Base-by-base conservation (phyloP, 2,888 invertebrate species). In the Dasysyrphus albostriatus region DNA sequence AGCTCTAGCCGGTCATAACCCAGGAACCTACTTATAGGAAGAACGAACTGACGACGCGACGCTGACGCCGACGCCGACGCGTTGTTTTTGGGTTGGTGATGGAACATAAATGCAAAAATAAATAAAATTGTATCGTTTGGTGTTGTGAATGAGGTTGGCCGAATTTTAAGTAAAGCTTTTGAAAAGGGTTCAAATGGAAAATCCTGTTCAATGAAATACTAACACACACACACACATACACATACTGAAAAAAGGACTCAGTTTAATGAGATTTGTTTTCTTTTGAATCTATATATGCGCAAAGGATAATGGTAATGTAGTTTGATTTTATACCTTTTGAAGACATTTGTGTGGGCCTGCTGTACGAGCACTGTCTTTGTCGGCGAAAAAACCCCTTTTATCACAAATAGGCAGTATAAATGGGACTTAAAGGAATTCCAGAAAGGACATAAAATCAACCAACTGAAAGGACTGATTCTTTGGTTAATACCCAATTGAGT, bases 111-210 rank as follows among this genome's bases (percentile, higher is more conserved):
- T 24, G 24, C n/a, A 70, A 79, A 56, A 74, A 83, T 75, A 83
- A 75, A 83, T 83, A 83, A 61, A 79, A 79, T 79, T 78, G 63
- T 70, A 83, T 79, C 54, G 59, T 77, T 1, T n/a, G 14, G 10
- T 49, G n/a, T 24, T 24, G 2, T 24, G n/a, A n/a, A 29, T 58
- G 24, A 37, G 44, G 61, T 59, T 49, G 61, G 49, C 49, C 44
- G 29, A 74, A 61, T 51, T 77, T 67, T 49, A 67, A 58, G 51
- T 72, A 14, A 49, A 14, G n/a, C 24, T 58, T 24, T 54, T 61
- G 5, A 70, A 79, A 75, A 58, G 42, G 69, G 61, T 72, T 76
- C 19, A 9, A 34, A 37, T 10, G 2, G 2, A 61, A 9, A 12
- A 37, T 9, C 56, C 39, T 6, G 19, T 16, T 39, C 34, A 19